Percentiles rank a stretch among this genome's conserved stretches.
Evolutionary conservation across 2,113 vertebrate species (phyloP).

Genomic region (Sceloporus tristichus): DNA sequence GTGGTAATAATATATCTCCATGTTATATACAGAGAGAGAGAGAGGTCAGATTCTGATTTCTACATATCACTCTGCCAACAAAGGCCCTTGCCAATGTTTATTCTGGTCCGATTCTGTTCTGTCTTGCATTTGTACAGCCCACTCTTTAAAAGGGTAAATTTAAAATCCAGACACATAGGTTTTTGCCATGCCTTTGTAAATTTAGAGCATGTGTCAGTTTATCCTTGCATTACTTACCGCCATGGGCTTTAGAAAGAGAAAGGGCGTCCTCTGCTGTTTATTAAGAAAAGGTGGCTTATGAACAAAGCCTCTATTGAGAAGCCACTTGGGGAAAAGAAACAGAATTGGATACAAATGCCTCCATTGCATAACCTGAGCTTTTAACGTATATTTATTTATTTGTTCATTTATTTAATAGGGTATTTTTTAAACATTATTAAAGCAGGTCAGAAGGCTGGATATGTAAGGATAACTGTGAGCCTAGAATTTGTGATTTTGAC

Average conservation of each 20-base stretch:
- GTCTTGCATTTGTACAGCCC: not conserved
- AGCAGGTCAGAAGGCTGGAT: not conserved
- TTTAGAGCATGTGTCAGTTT: not conserved
- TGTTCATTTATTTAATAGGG: not conserved
- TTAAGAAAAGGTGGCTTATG: not conserved
- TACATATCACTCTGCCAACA: not conserved
- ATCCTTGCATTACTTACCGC: not conserved
- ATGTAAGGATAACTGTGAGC: not conserved
- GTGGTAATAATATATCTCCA: too few species aligned
- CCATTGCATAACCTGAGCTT: not conserved
- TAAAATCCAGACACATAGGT: not conserved
- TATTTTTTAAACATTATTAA: not conserved
- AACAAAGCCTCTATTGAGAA: not conserved
- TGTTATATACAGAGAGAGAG: too few species aligned
- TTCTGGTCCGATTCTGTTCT: not conserved
- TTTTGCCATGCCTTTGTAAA: not conserved
- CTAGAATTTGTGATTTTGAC: not conserved
- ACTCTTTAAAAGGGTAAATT: not conserved
- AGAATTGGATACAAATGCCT: not conserved
- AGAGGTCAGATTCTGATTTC: not conserved
- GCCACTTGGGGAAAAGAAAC: not conserved
- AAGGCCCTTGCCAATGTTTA: not conserved
- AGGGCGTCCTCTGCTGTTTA: slow-evolving; percentile 31
- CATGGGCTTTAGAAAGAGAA: slow-evolving; percentile 20
- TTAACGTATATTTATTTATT: not conserved